Evolutionary conservation across 2,888 invertebrate species (phyloP), one percentile per base, ranked within the genome.

Genomic region (Prosopocoilus inquinatus): DNA sequence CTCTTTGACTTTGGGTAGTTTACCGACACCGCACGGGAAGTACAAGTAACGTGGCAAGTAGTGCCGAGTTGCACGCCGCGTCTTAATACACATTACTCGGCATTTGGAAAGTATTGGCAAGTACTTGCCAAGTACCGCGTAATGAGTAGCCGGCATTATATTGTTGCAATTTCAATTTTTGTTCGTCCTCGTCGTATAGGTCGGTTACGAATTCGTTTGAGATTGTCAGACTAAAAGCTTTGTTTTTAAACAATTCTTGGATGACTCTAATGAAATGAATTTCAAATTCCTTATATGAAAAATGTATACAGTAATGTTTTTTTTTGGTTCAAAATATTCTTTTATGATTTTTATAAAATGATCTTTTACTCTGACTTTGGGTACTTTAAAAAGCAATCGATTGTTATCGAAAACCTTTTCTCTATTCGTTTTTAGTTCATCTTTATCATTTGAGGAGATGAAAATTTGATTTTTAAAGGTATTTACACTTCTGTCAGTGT

Each of bases 201-300:
- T 52, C 52, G 16, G 35, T 39, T 11, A 52, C 20, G 11, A 52
- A 13, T 7, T 9, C 46, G 9, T 39, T 44, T 11, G 33, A 46
- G 43, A 16, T 20, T 39, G n/a, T n/a, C n/a, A n/a, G n/a, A n/a
- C n/a, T n/a, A n/a, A n/a, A n/a, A n/a, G n/a, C n/a, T n/a, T n/a
- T 53, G 32, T 47, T 41, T 33, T 41, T 2, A 28, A 52, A 52
- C 8, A 46, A 47, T 36, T 52, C 12, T 35, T 52, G 52, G 8
- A 52, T 2, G 16, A 52, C 38, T 15, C 12, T 46, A 1, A 36
- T 46, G 7, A 52, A 20, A 5, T 3, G 12, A 38, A 28, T 35
- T 36, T 45, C 52, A 1, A 46, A 12, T 2, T 33, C 45, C 1
- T 12, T 0, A 12, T 28, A 35, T 52, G 36, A 35, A n/a, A 52